Conservation (phyloP, 2,888 invertebrate genomes). For the Clunio marinus region DNA sequence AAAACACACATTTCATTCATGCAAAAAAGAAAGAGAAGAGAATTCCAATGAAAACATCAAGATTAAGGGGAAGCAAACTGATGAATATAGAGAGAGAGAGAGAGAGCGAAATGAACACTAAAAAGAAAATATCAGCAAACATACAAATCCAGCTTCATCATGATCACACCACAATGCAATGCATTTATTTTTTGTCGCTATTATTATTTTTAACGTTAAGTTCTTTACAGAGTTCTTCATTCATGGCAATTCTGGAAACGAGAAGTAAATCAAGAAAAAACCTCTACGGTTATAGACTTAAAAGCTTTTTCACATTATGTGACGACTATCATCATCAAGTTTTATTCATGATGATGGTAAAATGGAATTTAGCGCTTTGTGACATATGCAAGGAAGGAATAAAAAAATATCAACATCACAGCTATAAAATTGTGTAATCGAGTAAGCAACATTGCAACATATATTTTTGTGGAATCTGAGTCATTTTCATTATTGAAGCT, state of each 20-base stretch:
- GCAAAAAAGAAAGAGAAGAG: constrained; percentile 22
- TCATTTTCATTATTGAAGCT: too few relatives aligned
- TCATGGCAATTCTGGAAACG: background rate
- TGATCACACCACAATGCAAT: background rate
- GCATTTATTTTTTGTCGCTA: background rate
- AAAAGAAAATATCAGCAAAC: background rate
- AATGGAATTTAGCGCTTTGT: background rate
- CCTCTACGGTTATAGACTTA: background rate
- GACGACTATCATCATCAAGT: background rate
- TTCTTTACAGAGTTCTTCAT: background rate
- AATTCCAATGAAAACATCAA: constrained; percentile 1
- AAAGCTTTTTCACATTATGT: background rate
- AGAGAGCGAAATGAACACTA: too few relatives aligned
- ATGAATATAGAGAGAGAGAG: too few relatives aligned
- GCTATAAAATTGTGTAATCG: too few relatives aligned
- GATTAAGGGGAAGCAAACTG: background rate
- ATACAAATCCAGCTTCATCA: background rate
- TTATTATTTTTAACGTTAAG: background rate
- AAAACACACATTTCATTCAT: constrained; percentile 33
- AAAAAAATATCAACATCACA: too few relatives aligned
- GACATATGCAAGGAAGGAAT: background rate
- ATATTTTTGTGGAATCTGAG: background rate
- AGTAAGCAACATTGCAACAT: too few relatives aligned
- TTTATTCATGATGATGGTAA: background rate
- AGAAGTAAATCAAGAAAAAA: background rate